These are phyloP conservation scores for Chalcosyrphus nemorum DNA, from an alignment of 2,888 invertebrate genomes.

Conservation along the genomic window DNA sequence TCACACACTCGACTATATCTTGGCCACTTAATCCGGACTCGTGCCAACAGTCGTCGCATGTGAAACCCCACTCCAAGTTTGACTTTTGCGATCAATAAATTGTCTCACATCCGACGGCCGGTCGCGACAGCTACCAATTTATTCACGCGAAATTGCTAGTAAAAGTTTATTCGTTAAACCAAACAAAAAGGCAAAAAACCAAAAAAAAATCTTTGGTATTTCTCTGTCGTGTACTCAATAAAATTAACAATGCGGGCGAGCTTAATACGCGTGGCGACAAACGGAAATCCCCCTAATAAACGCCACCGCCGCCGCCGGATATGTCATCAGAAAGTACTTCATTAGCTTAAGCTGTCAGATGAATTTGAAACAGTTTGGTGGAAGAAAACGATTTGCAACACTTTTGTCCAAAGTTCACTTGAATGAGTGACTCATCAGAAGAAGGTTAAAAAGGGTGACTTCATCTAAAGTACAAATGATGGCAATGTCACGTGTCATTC, in stretches of 20 bases:
- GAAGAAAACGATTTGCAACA: no score
- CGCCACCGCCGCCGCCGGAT: neutral
- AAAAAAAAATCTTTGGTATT: no score
- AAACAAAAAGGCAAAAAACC: no score
- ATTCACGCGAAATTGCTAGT: neutral
- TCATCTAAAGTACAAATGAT: no score
- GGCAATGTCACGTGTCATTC: no score
- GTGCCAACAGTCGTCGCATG: neutral
- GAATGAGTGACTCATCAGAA: no score
- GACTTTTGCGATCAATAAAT: slow-evolving; percentile 5
- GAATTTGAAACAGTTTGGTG: neutral
- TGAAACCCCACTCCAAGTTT: neutral
- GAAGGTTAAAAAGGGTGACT: no score
- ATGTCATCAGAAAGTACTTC: slow-evolving; percentile 7
- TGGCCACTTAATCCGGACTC: neutral
- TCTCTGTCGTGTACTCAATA: slow-evolving; percentile 12
- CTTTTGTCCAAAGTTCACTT: no score
- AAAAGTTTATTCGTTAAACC: slow-evolving; percentile 14
- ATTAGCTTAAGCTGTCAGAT: neutral
- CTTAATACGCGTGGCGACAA: neutral
- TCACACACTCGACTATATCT: neutral
- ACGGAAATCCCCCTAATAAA: slow-evolving; percentile 1
- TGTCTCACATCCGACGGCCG: slow-evolving; percentile 5
- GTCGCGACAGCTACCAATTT: slow-evolving; percentile 16
- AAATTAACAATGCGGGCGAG: slow-evolving; percentile 13